Evolutionary conservation across 2,113 vertebrate genomes (phyloP).

Genomic region (Sylvilagus bachmani): DNA sequence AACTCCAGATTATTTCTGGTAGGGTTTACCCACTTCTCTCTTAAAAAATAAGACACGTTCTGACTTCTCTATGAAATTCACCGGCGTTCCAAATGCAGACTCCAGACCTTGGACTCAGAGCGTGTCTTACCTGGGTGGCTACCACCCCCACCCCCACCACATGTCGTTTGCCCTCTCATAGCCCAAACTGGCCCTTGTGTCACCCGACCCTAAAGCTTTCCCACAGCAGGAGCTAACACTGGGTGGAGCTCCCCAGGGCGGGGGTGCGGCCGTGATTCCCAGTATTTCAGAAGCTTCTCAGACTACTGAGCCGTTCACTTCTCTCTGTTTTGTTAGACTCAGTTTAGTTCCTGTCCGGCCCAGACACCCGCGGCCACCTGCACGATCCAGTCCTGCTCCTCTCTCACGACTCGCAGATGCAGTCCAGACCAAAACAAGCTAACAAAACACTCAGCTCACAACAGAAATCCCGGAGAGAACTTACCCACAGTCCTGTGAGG

Average conservation of each 20-base stretch:
- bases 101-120: too few species aligned
- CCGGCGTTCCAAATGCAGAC: not conserved
- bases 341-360: not conserved
- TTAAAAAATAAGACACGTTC: not conserved
- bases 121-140: not conserved
- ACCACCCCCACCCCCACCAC: not conserved
- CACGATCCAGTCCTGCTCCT: not conserved
- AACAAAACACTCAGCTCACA: not conserved
- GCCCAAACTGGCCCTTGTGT: not conserved
- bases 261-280: too few species aligned
- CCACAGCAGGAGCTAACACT: not conserved
- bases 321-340: not conserved
- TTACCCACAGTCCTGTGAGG: not conserved
- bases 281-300: too few species aligned
- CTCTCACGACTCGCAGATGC: not conserved
- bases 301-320: too few species aligned
- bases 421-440: not conserved
- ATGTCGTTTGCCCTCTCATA: not conserved
- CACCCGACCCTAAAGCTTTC: not conserved
- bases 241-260: too few species aligned
- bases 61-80: not conserved
- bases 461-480: not conserved
- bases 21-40: not conserved
- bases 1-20: not conserved
- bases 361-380: not conserved